phyloP scores from a whole-genome alignment of 1,140 invertebrate genomes.

The Calliopsis andreniformis region DNA sequence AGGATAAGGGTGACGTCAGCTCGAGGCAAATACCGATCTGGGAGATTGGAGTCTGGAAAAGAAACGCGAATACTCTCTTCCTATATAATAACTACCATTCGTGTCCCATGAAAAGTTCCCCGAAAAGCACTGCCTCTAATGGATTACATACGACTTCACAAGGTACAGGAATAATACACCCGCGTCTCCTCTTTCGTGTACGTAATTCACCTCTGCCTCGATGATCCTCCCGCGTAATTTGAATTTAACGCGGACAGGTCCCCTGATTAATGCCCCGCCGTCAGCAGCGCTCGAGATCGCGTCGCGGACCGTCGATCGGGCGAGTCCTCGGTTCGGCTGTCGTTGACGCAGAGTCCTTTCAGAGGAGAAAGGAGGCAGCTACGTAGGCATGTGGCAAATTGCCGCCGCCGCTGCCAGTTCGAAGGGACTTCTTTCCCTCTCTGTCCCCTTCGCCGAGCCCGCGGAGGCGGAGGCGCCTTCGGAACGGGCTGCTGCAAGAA shows the following conservation, averaged over 20 bases:
- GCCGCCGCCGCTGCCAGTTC: conserved; percentile 64
- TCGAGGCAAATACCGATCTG: too few species aligned
- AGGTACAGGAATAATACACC: too few species aligned
- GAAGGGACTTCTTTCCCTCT: conserved; percentile 42
- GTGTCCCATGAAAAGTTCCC: too few species aligned
- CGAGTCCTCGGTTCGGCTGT: conserved; percentile 26
- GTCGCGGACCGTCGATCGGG: conserved; percentile 32
- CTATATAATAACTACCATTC: too few species aligned
- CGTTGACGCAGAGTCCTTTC: conserved; percentile 36
- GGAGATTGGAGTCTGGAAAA: too few species aligned
- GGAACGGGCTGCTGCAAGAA: conserved; percentile 50
- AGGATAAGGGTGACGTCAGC: conserved; percentile 56
- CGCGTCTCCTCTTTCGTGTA: too few species aligned
- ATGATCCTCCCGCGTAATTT: too few species aligned
- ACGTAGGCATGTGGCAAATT: conserved; percentile 77
- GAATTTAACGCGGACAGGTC: background rate
- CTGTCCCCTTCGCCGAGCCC: conserved; percentile 6
- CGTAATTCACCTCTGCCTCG: too few species aligned
- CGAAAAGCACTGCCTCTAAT: too few species aligned
- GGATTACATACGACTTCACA: too few species aligned
- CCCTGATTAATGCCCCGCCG: conserved; percentile 27
- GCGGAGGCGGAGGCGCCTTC: conserved; percentile 68
- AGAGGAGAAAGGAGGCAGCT: conserved; percentile 50
- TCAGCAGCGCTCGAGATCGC: conserved; percentile 27
- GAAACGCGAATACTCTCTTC: too few species aligned